A percentile compares a stretch with the other conserved stretches of the same genome.
These are phyloP conservation scores for Poecilia wingei DNA, from an alignment of 2,797 vertebrate genomes.

Conservation along the genomic window DNA sequence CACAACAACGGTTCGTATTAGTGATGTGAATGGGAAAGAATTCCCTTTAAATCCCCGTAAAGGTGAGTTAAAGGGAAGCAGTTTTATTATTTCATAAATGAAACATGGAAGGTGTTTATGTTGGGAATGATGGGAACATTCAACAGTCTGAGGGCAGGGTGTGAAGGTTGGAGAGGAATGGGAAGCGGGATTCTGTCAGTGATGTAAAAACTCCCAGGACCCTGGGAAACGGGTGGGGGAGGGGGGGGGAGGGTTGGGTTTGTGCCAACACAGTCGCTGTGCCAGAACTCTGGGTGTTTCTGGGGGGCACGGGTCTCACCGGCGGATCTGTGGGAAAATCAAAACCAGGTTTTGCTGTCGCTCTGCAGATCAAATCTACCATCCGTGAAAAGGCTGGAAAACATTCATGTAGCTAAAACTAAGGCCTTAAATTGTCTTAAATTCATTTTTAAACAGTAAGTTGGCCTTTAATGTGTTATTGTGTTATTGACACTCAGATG, in stretches of 20 bases:
- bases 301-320: slow-evolving; percentile 64
- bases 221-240: slow-evolving; percentile 70
- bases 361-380: no score
- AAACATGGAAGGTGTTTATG: slow-evolving; percentile 2
- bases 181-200: slow-evolving; percentile 82
- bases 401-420: no score
- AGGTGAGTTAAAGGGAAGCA: slow-evolving; percentile 17
- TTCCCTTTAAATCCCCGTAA: slow-evolving; percentile 67
- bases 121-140: slow-evolving; percentile 52
- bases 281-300: slow-evolving; percentile 70
- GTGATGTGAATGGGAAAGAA: slow-evolving; percentile 34
- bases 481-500: no score
- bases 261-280: slow-evolving; percentile 78
- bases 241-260: slow-evolving; percentile 63
- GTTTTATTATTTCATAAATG: not conserved
- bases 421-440: no score
- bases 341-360: slow-evolving; percentile 51
- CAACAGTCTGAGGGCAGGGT: slow-evolving; percentile 52
- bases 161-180: slow-evolving; percentile 77
- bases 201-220: slow-evolving; percentile 77
- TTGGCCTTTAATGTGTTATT: no score
- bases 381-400: no score
- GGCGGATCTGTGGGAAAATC: slow-evolving; percentile 76
- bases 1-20: slow-evolving; percentile 59
- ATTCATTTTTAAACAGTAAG: no score